phyloP scores from a whole-genome alignment of 2,888 invertebrate genomes.

The Drosophila kanekoi region DNA sequence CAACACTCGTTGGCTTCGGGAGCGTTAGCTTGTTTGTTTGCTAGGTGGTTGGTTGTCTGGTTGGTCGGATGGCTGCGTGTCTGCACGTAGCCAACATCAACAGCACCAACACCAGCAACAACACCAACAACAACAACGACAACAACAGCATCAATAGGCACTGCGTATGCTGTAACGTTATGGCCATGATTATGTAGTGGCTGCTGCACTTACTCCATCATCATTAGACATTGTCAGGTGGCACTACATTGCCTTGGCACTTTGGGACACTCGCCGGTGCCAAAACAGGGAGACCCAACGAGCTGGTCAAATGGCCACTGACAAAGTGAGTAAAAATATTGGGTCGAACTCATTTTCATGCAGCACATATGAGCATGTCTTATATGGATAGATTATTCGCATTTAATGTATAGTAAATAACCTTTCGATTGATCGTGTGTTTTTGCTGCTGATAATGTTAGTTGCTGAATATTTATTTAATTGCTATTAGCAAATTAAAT shows the following conservation, averaged over 20 bases:
- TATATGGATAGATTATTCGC: too few relatives aligned
- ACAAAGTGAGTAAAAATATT: slow-evolving; percentile 19
- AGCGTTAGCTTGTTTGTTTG: slow-evolving; percentile 68
- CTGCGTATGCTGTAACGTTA: slow-evolving; percentile 44
- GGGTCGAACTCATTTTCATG: too few relatives aligned
- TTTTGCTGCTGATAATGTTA: too few relatives aligned
- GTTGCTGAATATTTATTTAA: too few relatives aligned
- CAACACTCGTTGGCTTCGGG: slow-evolving; percentile 65
- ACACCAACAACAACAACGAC: slow-evolving; percentile 16
- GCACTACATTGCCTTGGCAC: slow-evolving; percentile 60
- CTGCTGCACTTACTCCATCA: slow-evolving; percentile 70
- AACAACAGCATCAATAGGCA: slow-evolving; percentile 18
- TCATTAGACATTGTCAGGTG: slow-evolving; percentile 72
- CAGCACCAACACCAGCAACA: slow-evolving; percentile 36
- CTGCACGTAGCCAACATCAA: slow-evolving; percentile 57
- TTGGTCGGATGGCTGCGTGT: slow-evolving; percentile 56
- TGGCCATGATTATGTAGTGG: slow-evolving; percentile 61
- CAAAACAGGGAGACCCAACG: slow-evolving; percentile 47
- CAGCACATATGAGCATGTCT: too few relatives aligned
- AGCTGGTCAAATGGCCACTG: slow-evolving; percentile 34
- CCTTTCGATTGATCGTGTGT: too few relatives aligned
- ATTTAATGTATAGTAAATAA: too few relatives aligned
- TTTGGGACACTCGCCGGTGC: slow-evolving; percentile 53
- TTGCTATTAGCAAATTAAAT: background rate
- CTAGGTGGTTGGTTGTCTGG: slow-evolving; percentile 52